Evolutionary conservation across 1,140 invertebrate genomes (phyloP).

Genomic region (Campoletis sonorensis): DNA sequence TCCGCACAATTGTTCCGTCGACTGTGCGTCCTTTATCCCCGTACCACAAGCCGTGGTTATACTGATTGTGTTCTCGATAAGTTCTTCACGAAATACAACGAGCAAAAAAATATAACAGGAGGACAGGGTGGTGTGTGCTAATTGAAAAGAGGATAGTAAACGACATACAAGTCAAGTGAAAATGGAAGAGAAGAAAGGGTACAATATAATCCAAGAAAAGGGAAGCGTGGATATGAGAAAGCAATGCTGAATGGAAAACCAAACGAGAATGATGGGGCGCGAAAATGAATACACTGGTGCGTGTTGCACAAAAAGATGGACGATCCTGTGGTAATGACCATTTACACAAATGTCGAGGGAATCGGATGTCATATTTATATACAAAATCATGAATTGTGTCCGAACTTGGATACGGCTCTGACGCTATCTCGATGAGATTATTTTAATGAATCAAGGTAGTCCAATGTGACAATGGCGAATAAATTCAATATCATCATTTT

Average conservation of each 20-base stretch:
- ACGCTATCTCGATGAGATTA: slow-evolving; percentile 19
- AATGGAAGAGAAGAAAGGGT: background rate
- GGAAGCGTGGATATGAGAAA: background rate
- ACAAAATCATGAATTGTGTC: slow-evolving; percentile 6
- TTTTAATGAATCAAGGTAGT: no score
- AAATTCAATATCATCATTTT: background rate
- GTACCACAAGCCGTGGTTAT: background rate
- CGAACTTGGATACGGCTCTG: background rate
- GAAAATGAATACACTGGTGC: slow-evolving; percentile 41
- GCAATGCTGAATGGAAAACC: slow-evolving; percentile 3
- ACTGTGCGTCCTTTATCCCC: background rate
- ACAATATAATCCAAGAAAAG: background rate
- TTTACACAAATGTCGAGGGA: slow-evolving; percentile 57
- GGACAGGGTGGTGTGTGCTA: background rate
- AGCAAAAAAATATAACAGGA: background rate
- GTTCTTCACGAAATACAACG: slow-evolving; percentile 17
- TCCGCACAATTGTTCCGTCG: background rate
- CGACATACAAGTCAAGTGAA: background rate
- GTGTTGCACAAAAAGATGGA: slow-evolving; percentile 46
- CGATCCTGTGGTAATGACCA: slow-evolving; percentile 51
- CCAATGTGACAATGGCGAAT: slow-evolving; percentile 24
- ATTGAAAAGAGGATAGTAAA: background rate
- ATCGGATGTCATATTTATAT: slow-evolving; percentile 33
- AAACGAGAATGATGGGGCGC: slow-evolving; percentile 37
- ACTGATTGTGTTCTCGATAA: slow-evolving; percentile 34